Conservation (phyloP, 2,797 vertebrate species). For the Chelidonichthys spinosus region DNA sequence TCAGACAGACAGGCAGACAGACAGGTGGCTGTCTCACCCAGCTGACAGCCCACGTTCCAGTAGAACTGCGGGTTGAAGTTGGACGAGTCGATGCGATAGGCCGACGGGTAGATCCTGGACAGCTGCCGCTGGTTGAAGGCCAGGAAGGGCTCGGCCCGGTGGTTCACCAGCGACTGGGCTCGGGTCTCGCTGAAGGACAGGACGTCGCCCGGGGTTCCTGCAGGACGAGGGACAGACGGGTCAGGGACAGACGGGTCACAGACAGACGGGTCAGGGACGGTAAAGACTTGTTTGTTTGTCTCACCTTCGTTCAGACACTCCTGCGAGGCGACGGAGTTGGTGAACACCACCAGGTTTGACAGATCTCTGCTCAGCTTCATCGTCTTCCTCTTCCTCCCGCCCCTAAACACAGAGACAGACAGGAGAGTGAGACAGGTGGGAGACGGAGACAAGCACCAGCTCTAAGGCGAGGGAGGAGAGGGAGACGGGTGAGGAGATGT, state of each 20-base stretch:
- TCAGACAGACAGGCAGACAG: conserved; percentile 11
- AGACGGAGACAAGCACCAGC: conserved; percentile 8
- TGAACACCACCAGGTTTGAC: conserved; percentile 96
- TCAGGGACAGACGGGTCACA: neutral
- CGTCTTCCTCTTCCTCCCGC: conserved; percentile 91
- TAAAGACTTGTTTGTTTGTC: neutral
- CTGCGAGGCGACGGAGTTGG: conserved; percentile 95
- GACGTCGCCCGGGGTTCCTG: conserved; percentile 93
- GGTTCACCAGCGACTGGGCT: conserved; percentile 94
- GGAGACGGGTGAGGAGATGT: neutral
- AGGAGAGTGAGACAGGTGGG: conserved; percentile 14
- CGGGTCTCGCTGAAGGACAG: conserved; percentile 96
- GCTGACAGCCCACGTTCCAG: conserved; percentile 96
- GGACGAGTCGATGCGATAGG: conserved; percentile 97
- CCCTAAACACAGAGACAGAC: conserved; percentile 72
- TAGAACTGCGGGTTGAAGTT: conserved; percentile 98
- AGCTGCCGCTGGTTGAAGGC: conserved; percentile 96
- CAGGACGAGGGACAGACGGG: conserved; percentile 22
- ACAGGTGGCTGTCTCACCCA: conserved; percentile 85
- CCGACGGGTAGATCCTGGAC: conserved; percentile 96
- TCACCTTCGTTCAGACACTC: conserved; percentile 95
- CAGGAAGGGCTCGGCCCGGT: conserved; percentile 93
- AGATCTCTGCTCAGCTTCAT: conserved; percentile 97
- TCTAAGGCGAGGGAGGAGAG: neutral
- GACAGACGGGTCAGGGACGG: conserved; percentile 10